These are phyloP conservation scores for Villa cingulata DNA, from an alignment of 2,888 invertebrate species.

Conservation along the genomic window DNA sequence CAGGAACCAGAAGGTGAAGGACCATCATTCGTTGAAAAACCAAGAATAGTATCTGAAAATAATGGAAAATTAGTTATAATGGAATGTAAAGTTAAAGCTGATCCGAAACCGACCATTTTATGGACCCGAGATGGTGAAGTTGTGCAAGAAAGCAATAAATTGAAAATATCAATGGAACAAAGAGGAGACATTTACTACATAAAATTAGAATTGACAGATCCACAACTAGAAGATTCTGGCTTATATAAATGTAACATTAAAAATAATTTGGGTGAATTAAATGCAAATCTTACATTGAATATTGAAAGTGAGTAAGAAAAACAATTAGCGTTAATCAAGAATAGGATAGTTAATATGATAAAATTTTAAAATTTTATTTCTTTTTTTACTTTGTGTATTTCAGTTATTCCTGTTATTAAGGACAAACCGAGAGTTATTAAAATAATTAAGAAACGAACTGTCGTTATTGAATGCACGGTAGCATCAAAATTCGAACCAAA, in stretches of 20 bases:
- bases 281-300: slow-evolving; percentile 92
- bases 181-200: slow-evolving; percentile 72
- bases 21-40: slow-evolving; percentile 87
- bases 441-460: slow-evolving; percentile 81
- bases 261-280: slow-evolving; percentile 89
- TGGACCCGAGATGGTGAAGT: slow-evolving; percentile 73
- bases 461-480: slow-evolving; percentile 86
- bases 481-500: slow-evolving; percentile 87
- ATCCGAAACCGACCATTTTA: slow-evolving; percentile 64
- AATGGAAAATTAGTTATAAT: slow-evolving; percentile 74
- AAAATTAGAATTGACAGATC: slow-evolving; percentile 74
- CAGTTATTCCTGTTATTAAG: slow-evolving; percentile 85
- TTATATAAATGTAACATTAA: slow-evolving; percentile 96
- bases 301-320: slow-evolving; percentile 72
- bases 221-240: slow-evolving; percentile 90
- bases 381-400: slow-evolving; percentile 10
- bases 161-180: slow-evolving; percentile 64
- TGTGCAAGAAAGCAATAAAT: slow-evolving; percentile 68
- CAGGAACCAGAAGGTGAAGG: slow-evolving; percentile 87
- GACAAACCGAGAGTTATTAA: slow-evolving; percentile 85
- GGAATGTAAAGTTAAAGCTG: slow-evolving; percentile 76
- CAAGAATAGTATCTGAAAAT: slow-evolving; percentile 70
- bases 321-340: not conserved
- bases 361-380: not conserved
- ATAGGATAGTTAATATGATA: too few relatives aligned